These are phyloP conservation scores for Apteryx owenii DNA, from an alignment of 2,113 vertebrate genomes.

Conservation along the genomic window DNA sequence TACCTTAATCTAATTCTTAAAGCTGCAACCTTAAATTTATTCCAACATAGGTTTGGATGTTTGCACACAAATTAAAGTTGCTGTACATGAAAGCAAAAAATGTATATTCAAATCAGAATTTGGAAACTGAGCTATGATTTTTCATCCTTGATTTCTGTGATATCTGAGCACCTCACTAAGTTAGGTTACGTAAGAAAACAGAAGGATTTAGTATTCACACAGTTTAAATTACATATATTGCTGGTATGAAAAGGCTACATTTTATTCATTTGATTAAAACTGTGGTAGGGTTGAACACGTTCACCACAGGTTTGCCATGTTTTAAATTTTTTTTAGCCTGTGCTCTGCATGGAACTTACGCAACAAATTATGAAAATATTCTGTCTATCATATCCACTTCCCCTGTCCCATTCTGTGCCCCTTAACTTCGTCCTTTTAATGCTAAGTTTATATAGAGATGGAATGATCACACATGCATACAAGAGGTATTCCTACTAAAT, in stretches of 20 bases:
- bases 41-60: background rate
- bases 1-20: conserved; percentile 6
- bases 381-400: background rate
- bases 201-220: background rate
- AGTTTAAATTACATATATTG: background rate
- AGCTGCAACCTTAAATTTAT: conserved; percentile 6
- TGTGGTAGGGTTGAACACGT: background rate
- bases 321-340: conserved; percentile 7
- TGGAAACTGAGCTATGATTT: background rate
- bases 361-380: background rate
- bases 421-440: background rate
- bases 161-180: conserved; percentile 10
- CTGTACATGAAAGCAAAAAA: background rate
- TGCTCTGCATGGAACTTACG: conserved; percentile 33
- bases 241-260: background rate
- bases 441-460: background rate
- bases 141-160: background rate
- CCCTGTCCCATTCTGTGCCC: background rate
- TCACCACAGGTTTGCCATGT: background rate
- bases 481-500: background rate
- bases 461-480: background rate
- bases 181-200: background rate
- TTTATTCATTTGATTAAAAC: background rate
- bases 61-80: conserved; percentile 7
- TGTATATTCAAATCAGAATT: background rate